Conservation (phyloP, 1,140 invertebrate species). For the Pseudomyrmex gracilis region DNA sequence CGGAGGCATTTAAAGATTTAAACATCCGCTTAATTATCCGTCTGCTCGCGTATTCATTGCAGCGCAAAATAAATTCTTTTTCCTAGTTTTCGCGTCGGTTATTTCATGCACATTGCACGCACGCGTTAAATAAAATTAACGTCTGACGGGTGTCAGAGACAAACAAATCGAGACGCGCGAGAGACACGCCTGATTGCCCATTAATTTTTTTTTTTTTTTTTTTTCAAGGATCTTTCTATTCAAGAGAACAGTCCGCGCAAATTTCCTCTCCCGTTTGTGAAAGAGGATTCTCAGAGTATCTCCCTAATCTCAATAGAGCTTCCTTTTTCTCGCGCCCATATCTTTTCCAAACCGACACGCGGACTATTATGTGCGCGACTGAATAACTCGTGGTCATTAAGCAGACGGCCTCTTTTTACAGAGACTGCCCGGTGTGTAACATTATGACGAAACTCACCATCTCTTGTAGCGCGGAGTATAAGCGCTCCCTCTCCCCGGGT, state of each 20-base stretch:
- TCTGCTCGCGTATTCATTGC: background rate
- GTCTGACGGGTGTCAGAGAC: background rate
- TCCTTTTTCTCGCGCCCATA: background rate
- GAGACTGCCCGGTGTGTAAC: conserved; percentile 59
- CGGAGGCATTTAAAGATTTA: conserved; percentile 42
- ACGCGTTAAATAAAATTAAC: background rate
- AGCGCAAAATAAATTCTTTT: background rate
- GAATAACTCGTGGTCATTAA: conserved; percentile 83
- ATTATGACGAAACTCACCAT: conserved; percentile 78
- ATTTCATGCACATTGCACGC: background rate
- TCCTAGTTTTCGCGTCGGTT: background rate
- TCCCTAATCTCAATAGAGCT: background rate
- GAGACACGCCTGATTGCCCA: background rate
- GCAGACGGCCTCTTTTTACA: conserved; percentile 72
- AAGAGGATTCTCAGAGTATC: conserved; percentile 38
- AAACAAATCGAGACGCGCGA: background rate
- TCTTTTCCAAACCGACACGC: conserved; percentile 23
- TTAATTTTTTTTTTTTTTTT: conserved; percentile 43
- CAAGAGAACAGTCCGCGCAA: conserved; percentile 5
- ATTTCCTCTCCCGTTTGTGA: conserved; percentile 1
- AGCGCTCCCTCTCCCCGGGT: background rate
- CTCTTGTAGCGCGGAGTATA: conserved; percentile 19
- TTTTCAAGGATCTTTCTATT: conserved; percentile 48
- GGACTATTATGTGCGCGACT: conserved; percentile 77
- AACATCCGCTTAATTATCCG: conserved; percentile 33